These are phyloP conservation scores for Augiades crinisus DNA, from an alignment of 2,888 invertebrate species.

Conservation along the genomic window DNA sequence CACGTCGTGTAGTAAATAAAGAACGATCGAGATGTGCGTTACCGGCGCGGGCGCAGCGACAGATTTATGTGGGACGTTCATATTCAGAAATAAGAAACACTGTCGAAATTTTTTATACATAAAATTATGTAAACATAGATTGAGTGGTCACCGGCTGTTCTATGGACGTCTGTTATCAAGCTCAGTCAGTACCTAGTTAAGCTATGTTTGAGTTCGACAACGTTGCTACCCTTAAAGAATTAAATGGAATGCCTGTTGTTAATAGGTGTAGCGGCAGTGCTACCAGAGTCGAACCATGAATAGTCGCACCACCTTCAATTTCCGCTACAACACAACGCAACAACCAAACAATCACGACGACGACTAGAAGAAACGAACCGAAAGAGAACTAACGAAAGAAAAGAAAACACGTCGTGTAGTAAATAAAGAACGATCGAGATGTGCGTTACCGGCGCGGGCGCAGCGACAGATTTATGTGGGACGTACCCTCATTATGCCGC, in stretches of 20 bases:
- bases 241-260: too few species aligned
- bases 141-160: too few species aligned
- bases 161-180: too few species aligned
- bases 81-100: constrained; percentile 59
- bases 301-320: too few species aligned
- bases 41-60: constrained; percentile 54
- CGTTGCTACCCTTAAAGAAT: too few species aligned
- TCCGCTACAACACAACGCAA: too few species aligned
- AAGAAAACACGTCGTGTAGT: not conserved
- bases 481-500: constrained; percentile 46
- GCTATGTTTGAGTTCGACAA: too few species aligned
- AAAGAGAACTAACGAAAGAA: not conserved
- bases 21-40: constrained; percentile 60
- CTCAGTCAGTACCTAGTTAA: too few species aligned
- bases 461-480: constrained; percentile 76
- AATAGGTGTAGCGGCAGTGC: too few species aligned
- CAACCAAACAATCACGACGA: not conserved
- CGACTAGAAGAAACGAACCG: not conserved
- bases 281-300: too few species aligned
- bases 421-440: constrained; percentile 51
- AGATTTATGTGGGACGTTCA: constrained; percentile 77
- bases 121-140: too few species aligned
- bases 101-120: not conserved
- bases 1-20: not conserved
- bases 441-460: constrained; percentile 53